Percentiles rank a stretch among this genome's conserved stretches.
Evolutionary conservation across 2,888 invertebrate genomes (phyloP).

Genomic region (Lepidochitona cinerea): DNA sequence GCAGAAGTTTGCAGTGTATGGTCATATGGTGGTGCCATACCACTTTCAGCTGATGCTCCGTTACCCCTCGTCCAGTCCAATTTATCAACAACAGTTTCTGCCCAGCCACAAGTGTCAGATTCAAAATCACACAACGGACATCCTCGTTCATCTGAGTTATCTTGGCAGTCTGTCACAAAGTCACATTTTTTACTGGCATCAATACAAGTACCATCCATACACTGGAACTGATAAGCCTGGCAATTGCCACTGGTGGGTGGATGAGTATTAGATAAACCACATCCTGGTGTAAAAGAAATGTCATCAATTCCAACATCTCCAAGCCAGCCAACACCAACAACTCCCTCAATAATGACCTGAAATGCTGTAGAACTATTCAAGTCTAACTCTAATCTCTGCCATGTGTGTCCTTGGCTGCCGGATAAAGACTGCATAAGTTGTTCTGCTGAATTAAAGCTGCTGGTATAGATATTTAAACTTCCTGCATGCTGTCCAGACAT

Average conservation of each 20-base stretch:
- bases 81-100: slow-evolving; percentile 40
- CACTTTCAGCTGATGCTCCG: slow-evolving; percentile 4
- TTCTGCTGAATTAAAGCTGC: not conserved
- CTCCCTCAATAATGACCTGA: slow-evolving; percentile 57
- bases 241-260: slow-evolving; percentile 41
- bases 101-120: slow-evolving; percentile 56
- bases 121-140: slow-evolving; percentile 57
- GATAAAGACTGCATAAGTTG: not conserved
- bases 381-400: slow-evolving; percentile 17
- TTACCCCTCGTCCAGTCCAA: slow-evolving; percentile 54
- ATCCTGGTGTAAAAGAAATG: slow-evolving; percentile 59
- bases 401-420: slow-evolving; percentile 19
- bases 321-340: slow-evolving; percentile 49
- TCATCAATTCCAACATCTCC: slow-evolving; percentile 66
- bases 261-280: slow-evolving; percentile 37
- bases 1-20: slow-evolving; percentile 42
- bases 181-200: slow-evolving; percentile 13
- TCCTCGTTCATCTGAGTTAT: slow-evolving; percentile 8
- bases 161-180: slow-evolving; percentile 31
- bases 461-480: not conserved
- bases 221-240: slow-evolving; percentile 13
- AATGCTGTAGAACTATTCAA: slow-evolving; percentile 33
- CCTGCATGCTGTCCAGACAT: slow-evolving; percentile 31
- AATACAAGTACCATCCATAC: slow-evolving; percentile 25
- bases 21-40: slow-evolving; percentile 47